Percentiles rank a stretch among this genome's conserved stretches.
phyloP scores from a whole-genome alignment of 2,113 vertebrate genomes.

The Arothron firmamentum region DNA sequence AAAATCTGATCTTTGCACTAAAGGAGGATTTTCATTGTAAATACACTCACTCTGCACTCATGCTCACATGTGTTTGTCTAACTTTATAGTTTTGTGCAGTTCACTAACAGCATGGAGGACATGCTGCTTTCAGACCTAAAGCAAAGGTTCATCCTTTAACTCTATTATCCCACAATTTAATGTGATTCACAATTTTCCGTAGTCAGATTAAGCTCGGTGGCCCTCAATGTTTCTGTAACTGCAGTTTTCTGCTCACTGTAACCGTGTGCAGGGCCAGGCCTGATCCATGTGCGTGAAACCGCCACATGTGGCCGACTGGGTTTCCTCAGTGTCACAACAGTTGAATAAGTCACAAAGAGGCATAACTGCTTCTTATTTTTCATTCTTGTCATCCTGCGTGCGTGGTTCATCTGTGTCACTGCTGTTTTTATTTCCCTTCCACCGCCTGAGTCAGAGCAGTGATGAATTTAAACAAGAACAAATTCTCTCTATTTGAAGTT shows the following conservation, averaged over 20 bases:
- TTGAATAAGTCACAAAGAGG: conserved; percentile 43
- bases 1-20: not conserved
- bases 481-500: conserved; percentile 62
- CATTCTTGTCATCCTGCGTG: conserved; percentile 56
- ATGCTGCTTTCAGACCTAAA: too few species aligned
- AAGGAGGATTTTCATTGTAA: not conserved
- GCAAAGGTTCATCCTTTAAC: too few species aligned
- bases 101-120: too few species aligned
- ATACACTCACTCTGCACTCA: not conserved
- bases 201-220: not conserved
- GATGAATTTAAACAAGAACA: conserved; percentile 57
- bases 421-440: conserved; percentile 28
- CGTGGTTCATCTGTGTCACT: conserved; percentile 56
- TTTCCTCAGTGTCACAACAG: conserved; percentile 53
- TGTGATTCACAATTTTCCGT: accelerated
- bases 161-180: too few species aligned
- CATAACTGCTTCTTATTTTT: conserved; percentile 57
- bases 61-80: too few species aligned
- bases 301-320: conserved; percentile 44
- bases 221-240: not conserved
- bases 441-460: conserved; percentile 50
- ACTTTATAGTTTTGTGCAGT: too few species aligned
- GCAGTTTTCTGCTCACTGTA: conserved; percentile 1
- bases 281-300: conserved; percentile 27
- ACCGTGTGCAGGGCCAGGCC: not conserved